Evolutionary conservation across 1,140 invertebrate genomes (phyloP).

Genomic region (Subanguina moxae): DNA sequence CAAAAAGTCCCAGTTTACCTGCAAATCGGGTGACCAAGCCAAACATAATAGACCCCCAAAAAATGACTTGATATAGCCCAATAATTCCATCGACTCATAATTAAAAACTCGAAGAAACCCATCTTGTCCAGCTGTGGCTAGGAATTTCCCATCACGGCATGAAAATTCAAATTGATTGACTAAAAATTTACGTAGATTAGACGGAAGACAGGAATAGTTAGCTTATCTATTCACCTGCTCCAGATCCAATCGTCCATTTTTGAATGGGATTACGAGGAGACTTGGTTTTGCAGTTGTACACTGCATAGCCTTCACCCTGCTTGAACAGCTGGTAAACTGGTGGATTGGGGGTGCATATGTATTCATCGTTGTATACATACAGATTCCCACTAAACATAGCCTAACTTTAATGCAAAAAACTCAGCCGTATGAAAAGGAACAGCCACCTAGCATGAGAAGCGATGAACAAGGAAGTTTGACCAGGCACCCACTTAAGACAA

Average conservation of each 20-base stretch:
- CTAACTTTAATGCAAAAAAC: too few relatives aligned
- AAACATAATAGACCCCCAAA: slow-evolving; percentile 91
- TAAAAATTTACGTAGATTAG: slow-evolving; percentile 61
- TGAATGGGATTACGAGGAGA: slow-evolving; percentile 92
- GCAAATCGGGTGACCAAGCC: slow-evolving; percentile 74
- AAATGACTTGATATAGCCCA: slow-evolving; percentile 70
- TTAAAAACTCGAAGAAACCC: slow-evolving; percentile 92
- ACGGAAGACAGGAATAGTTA: too few relatives aligned
- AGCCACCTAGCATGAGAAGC: slow-evolving; percentile 75
- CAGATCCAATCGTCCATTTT: slow-evolving; percentile 74
- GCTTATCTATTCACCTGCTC: too few relatives aligned
- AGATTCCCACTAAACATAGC: slow-evolving; percentile 84
- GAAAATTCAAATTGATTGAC: slow-evolving; percentile 96
- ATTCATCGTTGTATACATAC: slow-evolving; percentile 93
- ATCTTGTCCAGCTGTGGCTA: slow-evolving; percentile 79
- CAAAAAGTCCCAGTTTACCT: neutral
- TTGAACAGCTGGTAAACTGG: slow-evolving; percentile 87
- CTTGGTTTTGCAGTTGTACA: slow-evolving; percentile 93
- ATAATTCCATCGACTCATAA: slow-evolving; percentile 90
- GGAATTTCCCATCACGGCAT: slow-evolving; percentile 75
- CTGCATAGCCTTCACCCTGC: slow-evolving; percentile 81
- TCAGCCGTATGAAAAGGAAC: too few relatives aligned
- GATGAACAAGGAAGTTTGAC: slow-evolving; percentile 84
- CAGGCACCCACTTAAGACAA: slow-evolving; percentile 94
- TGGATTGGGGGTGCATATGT: slow-evolving; percentile 75